Base-by-base conservation (phyloP, 1,140 invertebrate species). In the Oryzaephilus surinamensis region DNA sequence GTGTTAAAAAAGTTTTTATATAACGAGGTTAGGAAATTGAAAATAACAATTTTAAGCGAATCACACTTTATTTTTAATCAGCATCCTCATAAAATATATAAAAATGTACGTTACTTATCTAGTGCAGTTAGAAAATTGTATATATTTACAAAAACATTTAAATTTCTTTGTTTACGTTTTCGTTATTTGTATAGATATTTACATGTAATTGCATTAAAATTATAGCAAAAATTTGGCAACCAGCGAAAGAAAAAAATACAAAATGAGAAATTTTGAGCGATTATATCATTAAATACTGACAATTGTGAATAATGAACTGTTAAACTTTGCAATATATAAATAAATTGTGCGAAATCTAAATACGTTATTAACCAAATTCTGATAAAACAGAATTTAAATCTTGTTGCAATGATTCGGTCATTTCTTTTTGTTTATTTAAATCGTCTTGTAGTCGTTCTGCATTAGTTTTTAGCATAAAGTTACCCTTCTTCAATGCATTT, bases 381-480 rank as follows among this genome's bases (percentile, higher is more conserved):
- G 78, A 76, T 30, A 85, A 71, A 1, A 84, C 74, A 5, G 84
- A 84, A 59, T 89, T 83, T 44, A 91, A 62, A 62, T 90, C 86
- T 54, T 85, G 77, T 64, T 89, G 79, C 15, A 91, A 61, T 15
- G 70, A 67, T 8, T 75, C 60, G 16, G 83, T 84, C 60, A 81
- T 73, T 52, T 86, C 82, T 54, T 80, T 77, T 48, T 87, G 83
- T 57, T 84, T 84, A 30, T 76, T 74, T 29, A 89, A 71, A 58
- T 87, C 82, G 55, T 91, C 86, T 62, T 87, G 84, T 19, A 88
- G 63, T 53, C 83, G 69, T 60, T 90, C 86, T 2, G 87, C 80
- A 57, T 87, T 88, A 2, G 84, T 80, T 64, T 87, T 84, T 6
- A 89, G 64, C 44, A 89, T 69, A 49, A 85, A 83, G 54, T 89